Conservation (phyloP, 2,888 invertebrate genomes). For the Nematopogon swammerdamellus region DNA sequence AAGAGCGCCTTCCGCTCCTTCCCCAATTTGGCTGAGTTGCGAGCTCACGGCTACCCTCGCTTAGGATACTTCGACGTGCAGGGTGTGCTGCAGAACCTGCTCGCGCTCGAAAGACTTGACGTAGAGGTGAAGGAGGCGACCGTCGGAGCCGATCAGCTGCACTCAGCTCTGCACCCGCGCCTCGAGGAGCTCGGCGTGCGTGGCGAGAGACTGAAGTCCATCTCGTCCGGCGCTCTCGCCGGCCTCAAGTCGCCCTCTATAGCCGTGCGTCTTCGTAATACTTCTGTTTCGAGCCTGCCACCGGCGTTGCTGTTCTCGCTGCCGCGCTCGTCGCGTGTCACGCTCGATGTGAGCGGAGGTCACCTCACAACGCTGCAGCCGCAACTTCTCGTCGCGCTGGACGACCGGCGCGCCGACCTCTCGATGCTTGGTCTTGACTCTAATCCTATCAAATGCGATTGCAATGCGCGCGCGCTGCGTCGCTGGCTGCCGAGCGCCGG, state of each 20-base stretch:
- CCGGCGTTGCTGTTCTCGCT: slow-evolving; percentile 83
- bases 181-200: slow-evolving; percentile 70
- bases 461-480: slow-evolving; percentile 74
- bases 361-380: slow-evolving; percentile 72
- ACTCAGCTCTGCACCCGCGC: slow-evolving; percentile 74
- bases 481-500: slow-evolving; percentile 70
- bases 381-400: slow-evolving; percentile 75
- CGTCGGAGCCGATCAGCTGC: slow-evolving; percentile 78
- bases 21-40: slow-evolving; percentile 65
- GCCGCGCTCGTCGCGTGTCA: slow-evolving; percentile 78
- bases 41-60: slow-evolving; percentile 73
- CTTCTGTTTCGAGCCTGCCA: slow-evolving; percentile 73
- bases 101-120: slow-evolving; percentile 71
- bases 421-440: slow-evolving; percentile 69
- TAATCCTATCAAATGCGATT: slow-evolving; percentile 85
- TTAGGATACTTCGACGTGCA: slow-evolving; percentile 84
- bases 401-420: slow-evolving; percentile 75
- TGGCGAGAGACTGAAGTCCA: slow-evolving; percentile 69
- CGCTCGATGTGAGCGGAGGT: slow-evolving; percentile 75
- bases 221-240: slow-evolving; percentile 80
- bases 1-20: slow-evolving; percentile 75
- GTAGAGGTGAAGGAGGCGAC: slow-evolving; percentile 84
- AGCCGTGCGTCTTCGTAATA: slow-evolving; percentile 73
- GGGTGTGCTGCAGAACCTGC: slow-evolving; percentile 73
- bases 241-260: slow-evolving; percentile 73